Conservation (phyloP, 64 coral and sea anemone genomes). For the Dendronephthya gigantea region DNA sequence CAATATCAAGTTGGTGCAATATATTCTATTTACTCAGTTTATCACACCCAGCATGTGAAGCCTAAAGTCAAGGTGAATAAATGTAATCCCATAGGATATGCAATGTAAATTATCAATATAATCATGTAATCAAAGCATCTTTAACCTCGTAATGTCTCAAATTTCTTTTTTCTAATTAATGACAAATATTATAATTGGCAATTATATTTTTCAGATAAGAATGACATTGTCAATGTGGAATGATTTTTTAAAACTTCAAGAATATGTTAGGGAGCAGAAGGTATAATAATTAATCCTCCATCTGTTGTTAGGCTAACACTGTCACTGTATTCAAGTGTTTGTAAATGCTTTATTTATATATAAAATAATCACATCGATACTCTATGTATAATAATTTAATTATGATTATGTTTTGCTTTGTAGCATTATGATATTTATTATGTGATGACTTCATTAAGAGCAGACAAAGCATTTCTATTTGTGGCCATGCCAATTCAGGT, state of each 20-base stretch:
- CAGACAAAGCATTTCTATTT: constrained; percentile 2
- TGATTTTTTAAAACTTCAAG: background rate
- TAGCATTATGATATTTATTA: constrained; percentile 12
- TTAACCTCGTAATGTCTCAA: too few species aligned
- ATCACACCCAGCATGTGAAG: constrained; percentile 64
- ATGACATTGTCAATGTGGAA: constrained; percentile 12
- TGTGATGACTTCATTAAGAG: background rate
- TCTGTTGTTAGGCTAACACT: background rate
- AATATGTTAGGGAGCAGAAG: background rate
- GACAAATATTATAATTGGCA: too few species aligned
- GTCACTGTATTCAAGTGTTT: background rate
- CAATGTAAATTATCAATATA: too few species aligned
- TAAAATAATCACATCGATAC: background rate
- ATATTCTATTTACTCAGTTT: constrained; percentile 68
- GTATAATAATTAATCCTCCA: background rate
- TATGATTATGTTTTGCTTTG: too few species aligned
- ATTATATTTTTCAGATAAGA: background rate
- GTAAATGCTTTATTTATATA: background rate
- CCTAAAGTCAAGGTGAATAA: constrained; percentile 75
- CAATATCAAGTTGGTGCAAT: constrained; percentile 79
- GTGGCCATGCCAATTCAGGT: constrained; percentile 11
- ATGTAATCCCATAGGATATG: background rate
- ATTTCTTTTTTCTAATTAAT: too few species aligned
- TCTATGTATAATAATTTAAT: background rate
- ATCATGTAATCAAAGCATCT: background rate